Evolutionary conservation across 2,888 invertebrate genomes (phyloP).

Genomic region (Hirtodrosophila confusa): DNA sequence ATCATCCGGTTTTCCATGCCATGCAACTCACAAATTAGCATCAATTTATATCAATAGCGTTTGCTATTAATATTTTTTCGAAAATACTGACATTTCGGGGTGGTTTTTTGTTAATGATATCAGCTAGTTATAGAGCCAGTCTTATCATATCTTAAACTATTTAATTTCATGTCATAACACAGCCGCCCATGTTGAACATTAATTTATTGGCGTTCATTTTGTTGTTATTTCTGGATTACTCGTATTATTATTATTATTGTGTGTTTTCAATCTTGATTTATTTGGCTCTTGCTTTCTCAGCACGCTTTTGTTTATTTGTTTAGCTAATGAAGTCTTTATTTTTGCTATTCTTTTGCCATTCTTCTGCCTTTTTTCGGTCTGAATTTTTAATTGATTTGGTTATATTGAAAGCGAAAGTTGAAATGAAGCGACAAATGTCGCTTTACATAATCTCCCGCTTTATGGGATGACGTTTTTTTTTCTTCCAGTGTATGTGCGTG

Average conservation of each 20-base stretch:
- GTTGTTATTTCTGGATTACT: no score
- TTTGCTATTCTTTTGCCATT: conserved; percentile 12
- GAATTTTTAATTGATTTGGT: conserved; percentile 48
- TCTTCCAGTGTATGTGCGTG: neutral
- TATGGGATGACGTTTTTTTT: neutral
- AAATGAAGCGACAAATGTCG: conserved; percentile 3
- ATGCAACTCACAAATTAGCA: conserved; percentile 2
- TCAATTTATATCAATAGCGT: no score
- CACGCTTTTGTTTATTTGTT: conserved; percentile 42
- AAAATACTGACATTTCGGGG: no score
- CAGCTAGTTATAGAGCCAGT: no score
- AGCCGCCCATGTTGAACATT: no score
- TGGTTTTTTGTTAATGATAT: no score
- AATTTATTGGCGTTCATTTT: no score
- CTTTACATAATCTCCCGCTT: conserved; percentile 16
- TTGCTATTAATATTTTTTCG: no score
- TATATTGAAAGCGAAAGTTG: conserved; percentile 51
- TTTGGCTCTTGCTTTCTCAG: conserved; percentile 22
- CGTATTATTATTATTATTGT: neutral
- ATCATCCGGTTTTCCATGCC: neutral
- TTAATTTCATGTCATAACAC: no score
- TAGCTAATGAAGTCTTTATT: conserved; percentile 36
- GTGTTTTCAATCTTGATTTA: conserved; percentile 2
- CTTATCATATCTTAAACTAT: no score
- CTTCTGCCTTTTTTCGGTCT: conserved; percentile 11